These are phyloP conservation scores for Sakesphorus luctuosus DNA, from an alignment of 2,113 vertebrate species.

Conservation along the genomic window DNA sequence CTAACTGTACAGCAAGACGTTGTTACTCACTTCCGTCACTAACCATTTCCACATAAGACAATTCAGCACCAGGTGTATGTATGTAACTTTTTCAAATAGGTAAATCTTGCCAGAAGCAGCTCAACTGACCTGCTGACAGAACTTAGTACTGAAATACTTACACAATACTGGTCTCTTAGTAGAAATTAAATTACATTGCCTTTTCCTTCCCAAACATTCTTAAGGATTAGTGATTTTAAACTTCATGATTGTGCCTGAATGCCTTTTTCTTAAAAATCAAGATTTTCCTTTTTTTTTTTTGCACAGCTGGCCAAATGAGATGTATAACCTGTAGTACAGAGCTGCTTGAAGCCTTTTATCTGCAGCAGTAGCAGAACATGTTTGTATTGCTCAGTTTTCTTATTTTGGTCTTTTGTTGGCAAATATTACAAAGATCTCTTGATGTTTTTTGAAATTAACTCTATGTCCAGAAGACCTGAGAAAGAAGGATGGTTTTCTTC, in stretches of 20 bases:
- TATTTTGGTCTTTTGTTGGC: not conserved
- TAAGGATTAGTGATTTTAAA: not conserved
- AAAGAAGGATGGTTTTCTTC: not conserved
- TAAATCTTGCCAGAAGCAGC: not conserved
- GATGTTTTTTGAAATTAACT: not conserved
- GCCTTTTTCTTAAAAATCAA: not conserved
- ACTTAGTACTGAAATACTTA: not conserved
- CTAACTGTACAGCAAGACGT: not conserved
- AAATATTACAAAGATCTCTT: not conserved
- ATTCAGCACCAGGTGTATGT: not conserved
- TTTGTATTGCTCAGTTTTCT: not conserved
- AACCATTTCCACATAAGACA: not conserved
- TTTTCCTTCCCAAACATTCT: not conserved
- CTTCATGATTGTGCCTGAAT: not conserved
- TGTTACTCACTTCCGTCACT: not conserved
- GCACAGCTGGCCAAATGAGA: not conserved
- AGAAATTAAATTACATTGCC: not conserved
- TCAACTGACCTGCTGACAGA: not conserved
- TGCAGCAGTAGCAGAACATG: not conserved
- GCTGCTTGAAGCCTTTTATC: not conserved
- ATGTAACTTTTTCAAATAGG: not conserved
- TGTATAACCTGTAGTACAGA: not conserved
- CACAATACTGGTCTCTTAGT: not conserved
- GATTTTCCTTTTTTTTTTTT: not conserved
- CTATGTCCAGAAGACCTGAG: not conserved